Base-by-base conservation (phyloP, 2,797 vertebrate genomes). In the Bovichtus variegatus region DNA sequence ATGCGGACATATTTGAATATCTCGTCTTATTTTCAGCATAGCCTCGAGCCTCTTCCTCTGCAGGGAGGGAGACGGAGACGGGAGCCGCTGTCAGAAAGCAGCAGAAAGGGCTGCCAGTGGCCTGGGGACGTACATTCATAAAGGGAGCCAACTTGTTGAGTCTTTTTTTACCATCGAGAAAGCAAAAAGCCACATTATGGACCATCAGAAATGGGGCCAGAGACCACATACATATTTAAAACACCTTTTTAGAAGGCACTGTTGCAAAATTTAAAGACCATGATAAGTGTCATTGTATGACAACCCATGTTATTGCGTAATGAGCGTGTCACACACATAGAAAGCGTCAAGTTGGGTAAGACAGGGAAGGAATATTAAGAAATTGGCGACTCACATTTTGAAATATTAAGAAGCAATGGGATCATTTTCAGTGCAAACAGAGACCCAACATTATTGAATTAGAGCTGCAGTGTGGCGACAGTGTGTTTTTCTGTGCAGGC, bases 1-100 rank as follows among this genome's bases (percentile, higher is more conserved):
- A 27, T 16, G 46, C 64, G 44, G 83, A 85, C 86, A 75, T 81
- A 88, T 93, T 90, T 87, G 85, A 94, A 91, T 92, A 92, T 92
- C 77, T 89, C 81, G 87, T 91, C 78, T 87, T 90, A 93, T 93
- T 93, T 92, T 82, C 67, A 87, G 89, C 80, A 43, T 81, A 79
- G 89, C 89, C 87, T 18, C 31, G 18, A 86, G 86, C 74, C n/a
- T 71, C 59, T 77, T 85, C 62, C 80, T 91, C 85, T 83, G 74
- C 83, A 82, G 88, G 74, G 83, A 89, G 80, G 82, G 62, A 79
- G 81, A 64, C 9, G 1, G 71, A 71, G 76, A 86, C 84, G 72
- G 66, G 47, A 83, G 83, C 72, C 71, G 64, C 74, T 81, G 82
- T 90, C 84, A 83, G 76, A 75, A 75, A 82, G 65, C 47, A 31